These are phyloP conservation scores for Pipistrellus nathusii DNA, from an alignment of 2,797 vertebrate genomes.

Conservation along the genomic window DNA sequence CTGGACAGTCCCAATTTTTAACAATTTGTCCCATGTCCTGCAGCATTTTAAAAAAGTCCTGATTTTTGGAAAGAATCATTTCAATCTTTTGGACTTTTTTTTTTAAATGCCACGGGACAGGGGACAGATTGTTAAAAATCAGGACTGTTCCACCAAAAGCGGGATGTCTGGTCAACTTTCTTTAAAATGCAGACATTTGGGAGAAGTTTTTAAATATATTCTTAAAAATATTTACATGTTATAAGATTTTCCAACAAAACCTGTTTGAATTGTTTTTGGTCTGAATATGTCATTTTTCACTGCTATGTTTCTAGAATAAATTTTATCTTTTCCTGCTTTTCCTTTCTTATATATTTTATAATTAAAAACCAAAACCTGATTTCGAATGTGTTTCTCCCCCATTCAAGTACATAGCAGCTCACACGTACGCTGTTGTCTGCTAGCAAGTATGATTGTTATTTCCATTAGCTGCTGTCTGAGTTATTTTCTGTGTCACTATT, in stretches of 20 bases:
- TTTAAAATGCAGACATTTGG: not conserved
- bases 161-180: not conserved
- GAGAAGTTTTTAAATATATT: not conserved
- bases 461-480: constrained; percentile 77
- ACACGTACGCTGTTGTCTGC: constrained; percentile 61
- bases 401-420: constrained; percentile 77
- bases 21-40: too few relatives aligned
- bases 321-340: constrained; percentile 20
- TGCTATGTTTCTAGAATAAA: not conserved
- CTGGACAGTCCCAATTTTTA: too few relatives aligned
- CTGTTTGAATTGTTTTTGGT: not conserved
- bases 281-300: not conserved
- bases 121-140: too few relatives aligned
- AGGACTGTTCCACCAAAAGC: too few relatives aligned
- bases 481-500: constrained; percentile 78
- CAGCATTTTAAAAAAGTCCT: too few relatives aligned
- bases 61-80: too few relatives aligned
- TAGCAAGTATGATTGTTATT: constrained; percentile 81
- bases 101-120: too few relatives aligned
- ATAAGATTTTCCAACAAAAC: not conserved
- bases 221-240: not conserved
- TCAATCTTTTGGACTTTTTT: too few relatives aligned
- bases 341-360: not conserved
- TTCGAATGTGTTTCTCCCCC: constrained; percentile 57
- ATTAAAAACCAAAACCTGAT: not conserved